Evolutionary conservation across 2,888 invertebrate genomes (phyloP).

Genomic region (Matsumyia berberina): DNA sequence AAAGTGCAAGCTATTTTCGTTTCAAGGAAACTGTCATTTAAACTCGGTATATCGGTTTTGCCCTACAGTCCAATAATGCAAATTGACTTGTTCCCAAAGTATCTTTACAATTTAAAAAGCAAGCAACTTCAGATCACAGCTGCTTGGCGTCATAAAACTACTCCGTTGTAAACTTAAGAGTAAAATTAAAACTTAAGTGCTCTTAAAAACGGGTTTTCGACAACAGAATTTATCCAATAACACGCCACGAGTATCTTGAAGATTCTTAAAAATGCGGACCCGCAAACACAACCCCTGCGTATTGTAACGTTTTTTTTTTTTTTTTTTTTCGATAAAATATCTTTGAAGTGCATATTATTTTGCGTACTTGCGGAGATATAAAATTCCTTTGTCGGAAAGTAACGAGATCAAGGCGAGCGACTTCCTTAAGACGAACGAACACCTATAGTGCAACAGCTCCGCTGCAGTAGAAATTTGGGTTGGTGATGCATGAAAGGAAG

Average conservation of each 20-base stretch:
- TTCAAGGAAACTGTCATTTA: no score
- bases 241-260: neutral
- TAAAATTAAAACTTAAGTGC: constrained; percentile 46
- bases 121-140: neutral
- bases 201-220: constrained; percentile 21
- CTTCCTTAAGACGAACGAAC: constrained; percentile 38
- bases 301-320: neutral
- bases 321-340: constrained; percentile 21
- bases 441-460: constrained; percentile 11
- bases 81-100: no score
- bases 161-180: neutral
- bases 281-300: neutral
- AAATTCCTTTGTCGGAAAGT: constrained; percentile 43
- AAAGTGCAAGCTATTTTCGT: no score
- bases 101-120: neutral
- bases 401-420: constrained; percentile 56
- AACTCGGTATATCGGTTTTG: no score
- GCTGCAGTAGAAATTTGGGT: constrained; percentile 23
- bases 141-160: neutral
- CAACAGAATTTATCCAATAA: constrained; percentile 25
- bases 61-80: no score
- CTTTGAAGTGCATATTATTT: constrained; percentile 33
- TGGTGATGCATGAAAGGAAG: constrained; percentile 37
- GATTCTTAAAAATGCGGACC: neutral
- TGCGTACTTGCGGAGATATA: constrained; percentile 42